Base-by-base conservation (phyloP, 1,140 invertebrate genomes). In the Bombyx mandarina region DNA sequence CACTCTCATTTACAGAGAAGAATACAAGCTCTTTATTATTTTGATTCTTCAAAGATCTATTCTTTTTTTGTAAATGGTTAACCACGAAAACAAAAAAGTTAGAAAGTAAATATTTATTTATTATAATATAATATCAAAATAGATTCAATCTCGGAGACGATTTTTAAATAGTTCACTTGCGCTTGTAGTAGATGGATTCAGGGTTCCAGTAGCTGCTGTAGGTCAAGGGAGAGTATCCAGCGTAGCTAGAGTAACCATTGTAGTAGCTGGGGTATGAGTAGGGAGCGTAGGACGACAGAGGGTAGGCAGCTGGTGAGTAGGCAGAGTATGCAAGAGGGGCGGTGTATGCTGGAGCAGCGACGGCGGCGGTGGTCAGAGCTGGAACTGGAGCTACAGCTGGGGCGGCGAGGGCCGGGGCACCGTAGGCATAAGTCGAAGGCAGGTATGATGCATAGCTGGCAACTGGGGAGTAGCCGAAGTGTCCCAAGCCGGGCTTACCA, bases 321-420 rank as follows among this genome's bases (percentile, higher is more conserved):
- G 59, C 54, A 12, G 46, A 49, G 52, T 44, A 49, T 52, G 62
- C 48, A 55, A 60, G 43, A 46, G 58, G 51, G 47, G 54, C 43
- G 55, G 52, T 52, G 51, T 52, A 52, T 42, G 56, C 18, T 8
- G 58, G 51, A 50, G 60, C 42, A 9, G 57, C 18, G 18, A 55
- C 54, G 45, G 50, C 45, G 50, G 59, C 10, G 35, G 54, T 8
- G 47, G 49, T 22, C 5, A 51, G 26, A 8, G 26, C 8, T 7
- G 51, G 26, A 52, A 26, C 26, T 10, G 26, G 8, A 43, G 51
- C 12, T 22, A 35, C 26, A 35, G 26, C 26, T 42, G 56, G 44
- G 22, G 56, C 18, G 54, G 45, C 45, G 8, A 51, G 6, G 47
- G 45, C 12, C 18, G 43, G 43, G 12, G 26, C 12, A 3, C 9